Base-by-base conservation (phyloP, 2,888 invertebrate genomes). In the Heteropelma amictum region DNA sequence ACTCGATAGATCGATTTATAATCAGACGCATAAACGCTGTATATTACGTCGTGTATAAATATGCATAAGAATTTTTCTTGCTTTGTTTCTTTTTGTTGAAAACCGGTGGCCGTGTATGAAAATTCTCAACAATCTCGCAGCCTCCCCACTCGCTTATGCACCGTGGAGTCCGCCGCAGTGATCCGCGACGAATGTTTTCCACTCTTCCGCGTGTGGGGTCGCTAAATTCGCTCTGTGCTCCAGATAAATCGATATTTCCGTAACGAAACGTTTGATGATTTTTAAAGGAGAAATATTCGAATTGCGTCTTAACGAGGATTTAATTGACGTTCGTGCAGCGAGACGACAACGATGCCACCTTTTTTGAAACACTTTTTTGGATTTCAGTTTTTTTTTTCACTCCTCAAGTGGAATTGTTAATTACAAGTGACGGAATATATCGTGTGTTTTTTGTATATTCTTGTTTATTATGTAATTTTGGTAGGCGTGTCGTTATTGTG, bases 131-230 rank as follows among this genome's bases (percentile, higher is more conserved):
- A 40, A 60, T 61, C 67, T 54, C 61, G 51, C 26, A 17, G 23
- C 30, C 53, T 33, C 23, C 33, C 14, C 33, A 28, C 45, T 23
- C 38, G n/a, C 6, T 38, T 58, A 28, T 26, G 2, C 12, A 38
- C 7, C 12, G 3, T 60, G 63, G 53, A 73, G 65, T 40, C 33
- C 40, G 45, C 67, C 33, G 71, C 75, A 71, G 17, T 49, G 71
- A 71, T 67, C 75, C 75, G 63, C 69, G 75, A 75, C 70, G 51
- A 71, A 60, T 23, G 17, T 47, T 19, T 47, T 45, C 45, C 40
- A 56, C 33, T 73, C 61, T 10, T 63, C n/a, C 10, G 3, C 14
- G 8, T 17, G 33, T 54, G 60, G 47, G 60, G 10, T 61, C 45
- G 42, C 56, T 63, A 68, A 67, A 67, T 61, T 65, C 28, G 65